Evolutionary conservation across 53 echinoderm and acorn worm species (phyloP).

Genomic region (Zoroaster sp.): DNA sequence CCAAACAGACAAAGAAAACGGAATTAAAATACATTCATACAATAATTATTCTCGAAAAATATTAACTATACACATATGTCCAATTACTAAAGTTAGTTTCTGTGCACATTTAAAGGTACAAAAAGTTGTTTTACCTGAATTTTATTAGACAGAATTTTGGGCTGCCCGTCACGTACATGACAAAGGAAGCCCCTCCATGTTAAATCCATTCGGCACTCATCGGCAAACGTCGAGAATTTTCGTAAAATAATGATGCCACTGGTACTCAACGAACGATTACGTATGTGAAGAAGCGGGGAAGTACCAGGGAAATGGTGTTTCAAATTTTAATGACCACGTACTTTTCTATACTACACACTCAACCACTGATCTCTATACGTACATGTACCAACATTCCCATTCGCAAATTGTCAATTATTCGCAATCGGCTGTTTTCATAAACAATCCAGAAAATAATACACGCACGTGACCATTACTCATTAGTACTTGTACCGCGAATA

Average conservation of each 20-base stretch:
- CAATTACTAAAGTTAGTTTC: neutral
- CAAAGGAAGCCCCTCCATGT: conserved; percentile 49
- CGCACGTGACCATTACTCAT: too few species aligned
- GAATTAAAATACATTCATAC: neutral
- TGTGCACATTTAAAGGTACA: neutral
- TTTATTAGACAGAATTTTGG: neutral
- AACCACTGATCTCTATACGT: too few species aligned
- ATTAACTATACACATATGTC: neutral
- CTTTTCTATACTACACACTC: too few species aligned
- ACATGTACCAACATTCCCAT: too few species aligned
- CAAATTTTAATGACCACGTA: neutral
- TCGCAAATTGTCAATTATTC: neutral
- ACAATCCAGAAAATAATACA: neutral
- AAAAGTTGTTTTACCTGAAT: neutral
- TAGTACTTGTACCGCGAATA: too few species aligned
- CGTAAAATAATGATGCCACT: neutral
- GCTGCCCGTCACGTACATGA: neutral
- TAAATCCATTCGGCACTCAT: neutral
- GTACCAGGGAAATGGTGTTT: conserved; percentile 18
- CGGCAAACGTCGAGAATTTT: conserved; percentile 29
- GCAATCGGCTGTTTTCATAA: neutral
- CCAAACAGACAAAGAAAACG: neutral
- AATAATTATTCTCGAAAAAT: neutral
- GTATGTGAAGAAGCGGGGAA: neutral
- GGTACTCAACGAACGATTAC: neutral